Conservation (phyloP, 2,113 vertebrate species). For the Pholis gunnellus region DNA sequence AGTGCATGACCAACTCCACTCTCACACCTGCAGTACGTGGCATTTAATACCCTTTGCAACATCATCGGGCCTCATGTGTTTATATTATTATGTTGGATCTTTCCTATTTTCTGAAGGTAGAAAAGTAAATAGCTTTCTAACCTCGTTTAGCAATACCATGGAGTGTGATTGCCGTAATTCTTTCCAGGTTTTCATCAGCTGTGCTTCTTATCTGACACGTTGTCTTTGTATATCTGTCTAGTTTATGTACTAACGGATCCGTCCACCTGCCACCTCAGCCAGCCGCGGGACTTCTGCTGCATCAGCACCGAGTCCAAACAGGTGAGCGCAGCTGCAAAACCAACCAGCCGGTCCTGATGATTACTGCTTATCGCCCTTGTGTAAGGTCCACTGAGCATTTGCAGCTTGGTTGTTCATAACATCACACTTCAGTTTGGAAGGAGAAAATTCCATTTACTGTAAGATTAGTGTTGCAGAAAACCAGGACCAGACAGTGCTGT, state of each 20-base stretch:
- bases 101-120: background rate
- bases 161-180: background rate
- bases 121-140: background rate
- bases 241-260: slow-evolving; percentile 91
- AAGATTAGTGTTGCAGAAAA: slow-evolving; percentile 8
- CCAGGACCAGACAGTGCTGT: background rate
- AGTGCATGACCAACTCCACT: background rate
- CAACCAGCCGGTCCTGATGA: background rate
- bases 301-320: slow-evolving; percentile 92
- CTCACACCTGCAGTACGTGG: slow-evolving; percentile 60
- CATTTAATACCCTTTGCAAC: background rate
- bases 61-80: background rate
- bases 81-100: background rate
- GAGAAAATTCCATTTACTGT: slow-evolving; percentile 7
- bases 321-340: slow-evolving; percentile 80
- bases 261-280: slow-evolving; percentile 89
- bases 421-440: background rate
- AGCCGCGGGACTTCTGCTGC: slow-evolving; percentile 97
- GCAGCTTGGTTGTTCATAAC: background rate
- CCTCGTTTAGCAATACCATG: background rate
- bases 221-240: slow-evolving; percentile 67
- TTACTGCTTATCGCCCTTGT: slow-evolving; percentile 16
- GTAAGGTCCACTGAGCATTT: slow-evolving; percentile 18
- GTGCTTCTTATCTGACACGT: background rate
- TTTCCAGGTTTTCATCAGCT: background rate